Percentiles rank a stretch among this genome's conserved stretches.
phyloP scores from a whole-genome alignment of 1,140 invertebrate species.

The Ditylenchus dipsaci region DNA sequence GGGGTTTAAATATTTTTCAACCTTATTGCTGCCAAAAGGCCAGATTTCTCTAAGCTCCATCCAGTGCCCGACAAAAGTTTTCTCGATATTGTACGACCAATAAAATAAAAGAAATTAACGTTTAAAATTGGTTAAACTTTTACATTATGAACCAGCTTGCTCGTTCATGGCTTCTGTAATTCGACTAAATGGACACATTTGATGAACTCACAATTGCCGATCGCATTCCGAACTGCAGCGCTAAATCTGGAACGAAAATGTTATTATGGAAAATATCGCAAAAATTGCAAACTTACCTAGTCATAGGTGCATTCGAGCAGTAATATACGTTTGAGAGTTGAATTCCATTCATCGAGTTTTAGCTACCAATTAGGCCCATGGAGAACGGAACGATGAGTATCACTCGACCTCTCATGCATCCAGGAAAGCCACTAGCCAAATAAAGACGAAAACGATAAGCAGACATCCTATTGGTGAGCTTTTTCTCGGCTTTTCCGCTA shows the following conservation, averaged over 20 bases:
- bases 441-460: not conserved
- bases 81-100: slow-evolving; percentile 92
- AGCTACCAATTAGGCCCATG: slow-evolving; percentile 93
- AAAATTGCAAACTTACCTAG: slow-evolving; percentile 62
- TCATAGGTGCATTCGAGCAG: slow-evolving; percentile 91
- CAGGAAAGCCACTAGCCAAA: not conserved
- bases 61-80: slow-evolving; percentile 79
- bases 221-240: slow-evolving; percentile 59
- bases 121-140: not conserved
- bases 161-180: slow-evolving; percentile 59
- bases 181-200: slow-evolving; percentile 90
- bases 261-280: not conserved
- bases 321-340: slow-evolving; percentile 95
- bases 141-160: not conserved
- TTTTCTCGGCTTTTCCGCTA: not conserved
- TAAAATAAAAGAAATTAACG: slow-evolving; percentile 53
- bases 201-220: slow-evolving; percentile 59
- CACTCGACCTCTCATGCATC: not conserved
- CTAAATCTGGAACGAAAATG: slow-evolving; percentile 63
- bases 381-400: slow-evolving; percentile 70
- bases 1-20: no score
- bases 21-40: slow-evolving; percentile 76
- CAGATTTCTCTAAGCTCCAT: slow-evolving; percentile 71
- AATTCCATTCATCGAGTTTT: slow-evolving; percentile 87
- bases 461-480: not conserved